Evolutionary conservation across 2,888 invertebrate species (phyloP).

Genomic region (Lasioglossum leucozonium): DNA sequence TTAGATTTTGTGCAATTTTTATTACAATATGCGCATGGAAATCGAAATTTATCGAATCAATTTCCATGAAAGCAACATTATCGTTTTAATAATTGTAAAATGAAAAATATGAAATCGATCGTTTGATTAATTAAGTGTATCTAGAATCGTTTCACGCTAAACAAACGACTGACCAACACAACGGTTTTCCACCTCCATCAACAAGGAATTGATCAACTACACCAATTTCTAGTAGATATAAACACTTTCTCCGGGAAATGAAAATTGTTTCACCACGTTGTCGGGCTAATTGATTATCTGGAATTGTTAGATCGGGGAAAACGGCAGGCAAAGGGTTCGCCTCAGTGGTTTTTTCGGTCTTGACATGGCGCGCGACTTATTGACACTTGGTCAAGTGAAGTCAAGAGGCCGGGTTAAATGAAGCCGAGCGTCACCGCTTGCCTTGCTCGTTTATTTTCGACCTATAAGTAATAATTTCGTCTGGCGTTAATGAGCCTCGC

Average conservation of each 20-base stretch:
- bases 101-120: too few relatives aligned
- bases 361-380: constrained; percentile 73
- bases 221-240: not conserved
- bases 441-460: constrained; percentile 58
- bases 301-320: constrained; percentile 28
- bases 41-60: too few relatives aligned
- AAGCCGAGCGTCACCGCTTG: constrained; percentile 56
- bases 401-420: constrained; percentile 81
- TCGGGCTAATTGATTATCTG: not conserved
- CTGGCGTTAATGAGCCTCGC: constrained; percentile 6
- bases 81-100: too few relatives aligned
- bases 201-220: not conserved
- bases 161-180: too few relatives aligned
- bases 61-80: too few relatives aligned
- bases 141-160: too few relatives aligned
- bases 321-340: constrained; percentile 32
- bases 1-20: too few relatives aligned
- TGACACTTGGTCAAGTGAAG: constrained; percentile 83
- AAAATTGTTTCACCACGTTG: not conserved
- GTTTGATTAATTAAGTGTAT: too few relatives aligned
- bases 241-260: not conserved
- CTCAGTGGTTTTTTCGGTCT: constrained; percentile 61
- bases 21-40: too few relatives aligned
- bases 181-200: too few relatives aligned
- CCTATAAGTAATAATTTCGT: constrained; percentile 53